A percentile compares a stretch with the other conserved stretches of the same genome.
Conservation (phyloP, 2,888 invertebrate species). For the Tachina fera region DNA sequence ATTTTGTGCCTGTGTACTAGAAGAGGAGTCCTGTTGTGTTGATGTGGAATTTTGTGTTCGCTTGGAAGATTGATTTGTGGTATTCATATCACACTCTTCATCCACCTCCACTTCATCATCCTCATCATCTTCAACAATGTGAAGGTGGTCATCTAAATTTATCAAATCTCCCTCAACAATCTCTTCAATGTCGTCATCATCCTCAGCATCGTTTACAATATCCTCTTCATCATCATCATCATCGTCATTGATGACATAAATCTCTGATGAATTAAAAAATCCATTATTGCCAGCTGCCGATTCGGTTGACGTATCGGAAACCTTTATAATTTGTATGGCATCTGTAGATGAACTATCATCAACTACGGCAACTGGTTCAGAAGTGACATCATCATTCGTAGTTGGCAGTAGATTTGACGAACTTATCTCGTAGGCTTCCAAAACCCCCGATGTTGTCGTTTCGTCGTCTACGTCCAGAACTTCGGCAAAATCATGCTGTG, state of each 20-base stretch:
- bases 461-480: slow-evolving; percentile 76
- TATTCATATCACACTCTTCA: slow-evolving; percentile 62
- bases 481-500: slow-evolving; percentile 78
- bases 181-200: slow-evolving; percentile 72
- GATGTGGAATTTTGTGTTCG: slow-evolving; percentile 56
- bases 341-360: slow-evolving; percentile 79
- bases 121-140: slow-evolving; percentile 48
- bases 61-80: slow-evolving; percentile 60
- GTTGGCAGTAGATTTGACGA: slow-evolving; percentile 78
- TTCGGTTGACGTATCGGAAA: slow-evolving; percentile 60
- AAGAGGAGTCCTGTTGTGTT: slow-evolving; percentile 27
- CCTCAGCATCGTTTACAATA: slow-evolving; percentile 41
- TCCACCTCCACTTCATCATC: slow-evolving; percentile 70
- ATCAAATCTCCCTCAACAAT: slow-evolving; percentile 66
- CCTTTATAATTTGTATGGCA: slow-evolving; percentile 74
- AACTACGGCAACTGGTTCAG: slow-evolving; percentile 74
- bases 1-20: slow-evolving; percentile 47
- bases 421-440: slow-evolving; percentile 79
- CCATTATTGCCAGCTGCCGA: slow-evolving; percentile 68
- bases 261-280: slow-evolving; percentile 73
- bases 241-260: slow-evolving; percentile 79
- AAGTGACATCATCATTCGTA: slow-evolving; percentile 71
- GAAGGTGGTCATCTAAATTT: slow-evolving; percentile 53
- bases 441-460: slow-evolving; percentile 77
- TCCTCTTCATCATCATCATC: slow-evolving; percentile 75